These are phyloP conservation scores for Threskiornis aethiopicus DNA, from an alignment of 2,797 vertebrate species.

Conservation along the genomic window DNA sequence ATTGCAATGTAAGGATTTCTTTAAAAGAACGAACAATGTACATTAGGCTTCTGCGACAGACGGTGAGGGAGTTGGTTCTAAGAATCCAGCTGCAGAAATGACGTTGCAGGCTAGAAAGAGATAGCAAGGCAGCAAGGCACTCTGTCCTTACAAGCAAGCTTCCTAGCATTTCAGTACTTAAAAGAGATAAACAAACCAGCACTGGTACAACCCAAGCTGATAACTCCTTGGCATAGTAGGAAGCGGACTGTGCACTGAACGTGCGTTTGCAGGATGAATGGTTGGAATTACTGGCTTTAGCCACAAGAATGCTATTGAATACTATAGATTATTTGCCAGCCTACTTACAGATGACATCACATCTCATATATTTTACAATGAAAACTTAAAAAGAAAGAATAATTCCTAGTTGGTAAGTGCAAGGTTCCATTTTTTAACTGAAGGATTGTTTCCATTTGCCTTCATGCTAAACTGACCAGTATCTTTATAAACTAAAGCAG, in stretches of 20 bases:
- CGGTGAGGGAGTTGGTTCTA: neutral
- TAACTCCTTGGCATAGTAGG: neutral
- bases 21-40: neutral
- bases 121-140: neutral
- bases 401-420: neutral
- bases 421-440: neutral
- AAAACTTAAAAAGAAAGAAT: neutral
- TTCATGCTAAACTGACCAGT: neutral
- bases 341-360: neutral
- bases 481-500: slow-evolving; percentile 16
- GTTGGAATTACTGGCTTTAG: neutral
- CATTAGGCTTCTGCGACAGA: rapidly evolving
- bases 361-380: neutral
- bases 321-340: neutral
- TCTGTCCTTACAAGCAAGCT: neutral
- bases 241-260: neutral
- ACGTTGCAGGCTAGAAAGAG: neutral
- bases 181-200: neutral
- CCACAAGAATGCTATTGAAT: neutral
- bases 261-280: neutral
- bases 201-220: neutral
- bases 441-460: slow-evolving; percentile 21
- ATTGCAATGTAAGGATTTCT: neutral
- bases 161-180: neutral
- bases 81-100: neutral